Evolutionary conservation across 30 jellyfish, hydroid and myxozoan genomes (phyloP).

Genomic region (Hydractinia echinata): DNA sequence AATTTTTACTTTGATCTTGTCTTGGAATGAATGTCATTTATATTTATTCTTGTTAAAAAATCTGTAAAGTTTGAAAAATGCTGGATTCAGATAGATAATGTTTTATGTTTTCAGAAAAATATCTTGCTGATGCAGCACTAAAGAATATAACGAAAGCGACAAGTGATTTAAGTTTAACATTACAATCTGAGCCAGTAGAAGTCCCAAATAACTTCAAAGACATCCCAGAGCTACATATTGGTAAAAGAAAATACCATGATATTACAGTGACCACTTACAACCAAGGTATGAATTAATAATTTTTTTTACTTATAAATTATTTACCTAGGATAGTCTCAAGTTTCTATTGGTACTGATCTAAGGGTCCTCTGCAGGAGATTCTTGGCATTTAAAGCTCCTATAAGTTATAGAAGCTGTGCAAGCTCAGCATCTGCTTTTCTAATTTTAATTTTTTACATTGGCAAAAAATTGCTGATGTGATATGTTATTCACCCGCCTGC

Average conservation of each 20-base stretch:
- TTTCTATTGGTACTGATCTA: too few relatives aligned
- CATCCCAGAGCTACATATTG: constrained; percentile 28
- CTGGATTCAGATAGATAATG: too few relatives aligned
- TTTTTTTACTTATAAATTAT: not conserved
- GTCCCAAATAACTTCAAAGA: constrained; percentile 28
- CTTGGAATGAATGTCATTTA: too few relatives aligned
- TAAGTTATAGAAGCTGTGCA: not conserved
- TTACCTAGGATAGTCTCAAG: too few relatives aligned
- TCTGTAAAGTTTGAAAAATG: too few relatives aligned
- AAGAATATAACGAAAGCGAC: not conserved
- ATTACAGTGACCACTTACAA: constrained; percentile 6
- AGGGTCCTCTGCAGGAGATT: not conserved
- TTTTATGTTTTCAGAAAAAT: not conserved
- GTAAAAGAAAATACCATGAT: constrained; percentile 4
- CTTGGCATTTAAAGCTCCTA: not conserved
- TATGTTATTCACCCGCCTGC: too few relatives aligned
- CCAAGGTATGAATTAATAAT: not conserved
- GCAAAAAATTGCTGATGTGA: too few relatives aligned
- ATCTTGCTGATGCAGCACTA: not conserved
- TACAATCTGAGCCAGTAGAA: not conserved
- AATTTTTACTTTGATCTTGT: too few relatives aligned
- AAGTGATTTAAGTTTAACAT: not conserved
- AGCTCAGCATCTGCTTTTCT: too few relatives aligned
- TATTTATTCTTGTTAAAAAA: too few relatives aligned
- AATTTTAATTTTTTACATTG: too few relatives aligned